Base-by-base conservation (phyloP, 2,797 vertebrate species). In the Esox masquinongy region DNA sequence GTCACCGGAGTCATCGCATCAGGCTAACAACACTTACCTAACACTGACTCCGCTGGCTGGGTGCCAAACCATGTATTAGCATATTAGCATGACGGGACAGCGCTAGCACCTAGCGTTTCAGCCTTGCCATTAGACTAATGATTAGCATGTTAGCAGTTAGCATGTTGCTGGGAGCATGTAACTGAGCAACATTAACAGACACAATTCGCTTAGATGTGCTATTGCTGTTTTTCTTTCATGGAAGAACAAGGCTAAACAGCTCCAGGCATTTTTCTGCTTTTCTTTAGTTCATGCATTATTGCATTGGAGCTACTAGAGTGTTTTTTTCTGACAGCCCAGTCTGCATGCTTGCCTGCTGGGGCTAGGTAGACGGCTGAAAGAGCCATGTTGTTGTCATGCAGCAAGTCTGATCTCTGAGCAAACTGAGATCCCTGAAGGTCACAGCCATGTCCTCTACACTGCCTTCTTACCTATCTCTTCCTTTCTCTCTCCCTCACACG, bases 391-490 rank as follows among this genome's bases (percentile, higher is more conserved):
- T 59, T 9, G 53, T 59, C 53, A 22, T n/a, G n/a, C 8, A 59
- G 53, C 53, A 19, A n/a, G 53, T 59, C 76, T 68, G 74, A 78
- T 74, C 75, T 82, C 76, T 73, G 78, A 88, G 84, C 78, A 84
- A 78, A 83, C 82, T 78, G 90, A 88, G 87, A 87, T 88, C 76
- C 87, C 77, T 93, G 91, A 93, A 94, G 93, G 87, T 88, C 85
- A 88, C 64, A 77, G 61, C 49, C 77, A 85, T 49, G 84, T 84
- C 85, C 85, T 86, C 80, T 82, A 84, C 29, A 22, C 43, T 70
- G 68, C 69, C 39, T 68, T 67, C 70, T 66, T 85, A 83, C 86
- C 82, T 74, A 68, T 50, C 24, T 73, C 69, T 63, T 51, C 70
- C 56, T 72, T 64, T 69, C 75, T 77, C 68, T 29, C 43, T 51